These are phyloP conservation scores for Drosophila peninsularis DNA, from an alignment of 2,888 invertebrate genomes.

Conservation along the genomic window DNA sequence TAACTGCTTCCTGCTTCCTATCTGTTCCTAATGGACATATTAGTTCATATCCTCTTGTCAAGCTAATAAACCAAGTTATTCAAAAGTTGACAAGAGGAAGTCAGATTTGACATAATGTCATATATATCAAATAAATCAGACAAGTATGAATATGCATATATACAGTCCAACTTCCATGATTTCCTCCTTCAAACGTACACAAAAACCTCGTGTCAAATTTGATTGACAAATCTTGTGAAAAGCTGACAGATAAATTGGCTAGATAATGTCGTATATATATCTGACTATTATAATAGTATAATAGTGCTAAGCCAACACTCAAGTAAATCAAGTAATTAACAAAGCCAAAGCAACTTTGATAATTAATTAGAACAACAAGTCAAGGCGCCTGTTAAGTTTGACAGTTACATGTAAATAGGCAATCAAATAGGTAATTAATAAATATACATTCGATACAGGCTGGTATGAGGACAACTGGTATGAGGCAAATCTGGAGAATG, in stretches of 20 bases:
- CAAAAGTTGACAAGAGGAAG: background rate
- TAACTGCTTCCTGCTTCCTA: too few relatives aligned
- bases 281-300: background rate
- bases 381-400: conserved; percentile 1
- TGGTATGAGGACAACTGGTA: conserved; percentile 99
- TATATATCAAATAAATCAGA: background rate
- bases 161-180: too few relatives aligned
- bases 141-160: too few relatives aligned
- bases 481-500: conserved; percentile 92
- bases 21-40: too few relatives aligned
- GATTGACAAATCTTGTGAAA: background rate
- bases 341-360: background rate
- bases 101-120: background rate
- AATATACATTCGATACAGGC: conserved; percentile 85
- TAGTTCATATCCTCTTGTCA: too few relatives aligned
- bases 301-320: too few relatives aligned
- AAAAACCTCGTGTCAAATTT: background rate
- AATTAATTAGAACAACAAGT: background rate
- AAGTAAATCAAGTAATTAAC: background rate
- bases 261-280: background rate
- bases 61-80: background rate
- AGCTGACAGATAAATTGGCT: background rate
- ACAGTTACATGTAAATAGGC: background rate
- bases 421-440: background rate
- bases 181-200: background rate